Percentiles rank a stretch among this genome's conserved stretches.
Conservation (phyloP, 2,888 invertebrate species). For the Ochropacha duplaris region DNA sequence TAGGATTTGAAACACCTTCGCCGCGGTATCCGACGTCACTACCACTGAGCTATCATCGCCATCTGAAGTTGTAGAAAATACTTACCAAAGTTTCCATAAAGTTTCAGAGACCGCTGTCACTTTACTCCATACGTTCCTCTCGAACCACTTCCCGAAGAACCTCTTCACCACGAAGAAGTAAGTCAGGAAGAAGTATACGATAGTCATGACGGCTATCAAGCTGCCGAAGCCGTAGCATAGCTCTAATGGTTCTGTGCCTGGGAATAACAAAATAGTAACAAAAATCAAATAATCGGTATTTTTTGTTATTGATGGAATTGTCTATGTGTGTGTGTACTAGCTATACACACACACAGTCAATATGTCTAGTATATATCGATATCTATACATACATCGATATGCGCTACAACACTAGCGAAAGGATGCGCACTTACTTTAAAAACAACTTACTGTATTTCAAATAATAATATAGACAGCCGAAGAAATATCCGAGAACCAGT, state of each 20-base stretch:
- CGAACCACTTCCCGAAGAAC: constrained; percentile 69
- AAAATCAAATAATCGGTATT: too few species aligned
- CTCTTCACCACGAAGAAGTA: constrained; percentile 86
- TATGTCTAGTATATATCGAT: too few species aligned
- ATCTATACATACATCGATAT: too few species aligned
- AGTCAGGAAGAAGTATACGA: constrained; percentile 84
- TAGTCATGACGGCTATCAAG: constrained; percentile 84
- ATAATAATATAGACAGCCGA: constrained; percentile 66
- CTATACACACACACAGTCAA: too few species aligned
- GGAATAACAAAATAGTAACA: too few species aligned
- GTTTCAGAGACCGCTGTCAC: constrained; percentile 28
- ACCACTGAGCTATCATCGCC: too few species aligned
- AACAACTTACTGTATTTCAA: constrained; percentile 54
- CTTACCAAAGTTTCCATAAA: constrained; percentile 61
- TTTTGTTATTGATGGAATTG: too few species aligned
- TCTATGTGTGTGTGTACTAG: too few species aligned
- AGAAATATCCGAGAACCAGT: constrained; percentile 60
- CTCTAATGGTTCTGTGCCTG: constrained; percentile 55
- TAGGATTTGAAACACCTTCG: too few species aligned
- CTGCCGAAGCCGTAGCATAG: constrained; percentile 89
- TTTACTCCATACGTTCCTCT: constrained; percentile 53
- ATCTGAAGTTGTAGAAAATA: neutral
- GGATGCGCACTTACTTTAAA: neutral
- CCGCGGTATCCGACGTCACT: too few species aligned
- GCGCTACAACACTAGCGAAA: too few species aligned